phyloP scores from a whole-genome alignment of 2,797 vertebrate genomes.

The Smutsia temminckii region DNA sequence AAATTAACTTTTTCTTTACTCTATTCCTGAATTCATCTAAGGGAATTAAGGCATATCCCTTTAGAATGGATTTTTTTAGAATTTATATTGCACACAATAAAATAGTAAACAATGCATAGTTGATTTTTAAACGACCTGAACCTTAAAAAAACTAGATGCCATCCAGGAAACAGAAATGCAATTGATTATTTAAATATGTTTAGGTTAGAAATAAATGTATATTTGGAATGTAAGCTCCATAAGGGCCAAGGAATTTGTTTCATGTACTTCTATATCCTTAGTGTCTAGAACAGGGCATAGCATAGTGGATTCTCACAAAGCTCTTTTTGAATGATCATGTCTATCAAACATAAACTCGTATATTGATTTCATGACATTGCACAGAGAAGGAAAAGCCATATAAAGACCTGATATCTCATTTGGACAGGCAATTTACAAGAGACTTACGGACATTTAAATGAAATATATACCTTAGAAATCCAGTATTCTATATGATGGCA shows the following conservation, averaged over 20 bases:
- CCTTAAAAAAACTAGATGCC: not conserved
- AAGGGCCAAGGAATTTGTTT: not conserved
- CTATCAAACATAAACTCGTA: not conserved
- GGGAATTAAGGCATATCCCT: not conserved
- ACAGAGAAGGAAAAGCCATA: not conserved
- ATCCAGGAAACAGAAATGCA: not conserved
- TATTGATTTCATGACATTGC: not conserved
- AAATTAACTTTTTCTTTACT: not conserved
- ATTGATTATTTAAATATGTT: not conserved
- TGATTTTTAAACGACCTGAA: not conserved
- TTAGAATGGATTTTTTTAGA: not conserved
- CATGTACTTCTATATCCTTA: not conserved
- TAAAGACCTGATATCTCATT: slow-evolving; percentile 4
- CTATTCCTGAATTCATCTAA: not conserved
- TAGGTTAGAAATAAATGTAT: not conserved
- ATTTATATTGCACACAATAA: not conserved
- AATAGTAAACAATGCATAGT: not conserved
- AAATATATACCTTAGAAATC: slow-evolving; percentile 51
- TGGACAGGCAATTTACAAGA: not conserved
- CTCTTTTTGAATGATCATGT: not conserved
- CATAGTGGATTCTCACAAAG: not conserved
- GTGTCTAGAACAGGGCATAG: not conserved
- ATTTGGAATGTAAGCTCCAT: not conserved
- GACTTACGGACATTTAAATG: slow-evolving; percentile 43
- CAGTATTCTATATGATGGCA: not conserved